Base-by-base conservation (phyloP, 2,797 vertebrate genomes). In the Percopsis omiscomaycus region DNA sequence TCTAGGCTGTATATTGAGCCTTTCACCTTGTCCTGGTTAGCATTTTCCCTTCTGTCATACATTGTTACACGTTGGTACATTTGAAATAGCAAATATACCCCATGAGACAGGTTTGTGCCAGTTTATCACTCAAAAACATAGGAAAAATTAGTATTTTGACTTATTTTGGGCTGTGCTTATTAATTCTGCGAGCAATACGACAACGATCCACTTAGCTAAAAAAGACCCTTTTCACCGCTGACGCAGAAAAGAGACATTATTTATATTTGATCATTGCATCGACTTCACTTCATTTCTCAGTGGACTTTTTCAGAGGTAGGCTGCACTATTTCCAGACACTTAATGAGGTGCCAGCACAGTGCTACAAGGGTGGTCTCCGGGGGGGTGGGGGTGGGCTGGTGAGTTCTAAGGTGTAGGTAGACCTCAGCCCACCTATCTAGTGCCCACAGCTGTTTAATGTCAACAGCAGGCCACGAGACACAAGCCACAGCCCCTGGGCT, bases 291-390 rank as follows among this genome's bases (percentile, higher is more conserved):
- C 55, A 67, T 66, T 66, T 81, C 74, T 84, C 44, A 32, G 71
- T 60, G 67, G 61, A 64, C 22, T 22, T 82, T 72, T 75, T 69
- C 11, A 55, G 80, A 87, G 87, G 87, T 87, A 83, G 83, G 83
- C 74, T 78, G 72, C 73, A 69, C 71, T 79, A 76, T 81, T 80
- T 86, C 78, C 69, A 71, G 78, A 83, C 72, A 73, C 78, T 80
- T 81, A 76, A 77, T 59, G 77, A 88, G 84, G 78, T 83, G 84
- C 84, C 84, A 80, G 84, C 86, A 84, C 86, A 86, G 84, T 85
- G 84, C 86, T 84, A 86, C 82, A 84, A 84, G 85, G 83, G 82
- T 66, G 84, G 83, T 84, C 86, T 85, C 83, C 79, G 63, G 81
- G 78, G 84, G 73, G 64, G n/a, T 44, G 59, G 68, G 3, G 58